These are phyloP conservation scores for Aporrectodea caliginosa DNA, from an alignment of 1,140 invertebrate genomes.

Conservation along the genomic window DNA sequence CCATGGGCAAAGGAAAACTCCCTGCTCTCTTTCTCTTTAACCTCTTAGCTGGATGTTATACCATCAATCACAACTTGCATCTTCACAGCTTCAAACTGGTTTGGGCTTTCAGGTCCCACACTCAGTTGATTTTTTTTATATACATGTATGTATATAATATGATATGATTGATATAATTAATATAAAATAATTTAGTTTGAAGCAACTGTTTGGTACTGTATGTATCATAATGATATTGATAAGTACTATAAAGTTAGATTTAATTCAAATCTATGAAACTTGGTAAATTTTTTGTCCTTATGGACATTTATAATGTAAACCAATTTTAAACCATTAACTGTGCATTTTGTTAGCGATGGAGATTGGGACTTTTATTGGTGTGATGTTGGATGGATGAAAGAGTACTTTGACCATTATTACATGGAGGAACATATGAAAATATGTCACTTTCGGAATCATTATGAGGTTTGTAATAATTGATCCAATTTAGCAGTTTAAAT, in stretches of 20 bases:
- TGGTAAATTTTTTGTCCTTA: not conserved
- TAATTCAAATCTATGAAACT: not conserved
- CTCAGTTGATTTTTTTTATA: no score
- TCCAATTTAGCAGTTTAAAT: no score
- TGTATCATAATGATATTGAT: not conserved
- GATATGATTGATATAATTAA: constrained; percentile 27
- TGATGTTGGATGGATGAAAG: constrained; percentile 57
- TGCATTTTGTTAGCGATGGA: constrained; percentile 48
- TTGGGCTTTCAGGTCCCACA: no score
- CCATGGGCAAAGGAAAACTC: no score
- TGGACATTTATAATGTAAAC: not conserved
- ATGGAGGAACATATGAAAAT: constrained; percentile 58
- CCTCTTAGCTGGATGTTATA: no score
- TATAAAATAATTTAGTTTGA: constrained; percentile 5
- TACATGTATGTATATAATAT: no score
- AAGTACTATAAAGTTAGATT: not conserved
- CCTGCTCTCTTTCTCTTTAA: no score
- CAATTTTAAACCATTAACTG: not conserved
- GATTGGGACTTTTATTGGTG: constrained; percentile 61
- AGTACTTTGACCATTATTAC: constrained; percentile 57
- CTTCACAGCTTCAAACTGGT: no score
- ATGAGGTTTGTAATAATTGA: no score
- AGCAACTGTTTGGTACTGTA: not conserved
- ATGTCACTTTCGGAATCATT: constrained; percentile 59
- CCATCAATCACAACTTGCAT: no score